phyloP scores from a whole-genome alignment of 2,113 vertebrate genomes.

The Burhinus bistriatus region DNA sequence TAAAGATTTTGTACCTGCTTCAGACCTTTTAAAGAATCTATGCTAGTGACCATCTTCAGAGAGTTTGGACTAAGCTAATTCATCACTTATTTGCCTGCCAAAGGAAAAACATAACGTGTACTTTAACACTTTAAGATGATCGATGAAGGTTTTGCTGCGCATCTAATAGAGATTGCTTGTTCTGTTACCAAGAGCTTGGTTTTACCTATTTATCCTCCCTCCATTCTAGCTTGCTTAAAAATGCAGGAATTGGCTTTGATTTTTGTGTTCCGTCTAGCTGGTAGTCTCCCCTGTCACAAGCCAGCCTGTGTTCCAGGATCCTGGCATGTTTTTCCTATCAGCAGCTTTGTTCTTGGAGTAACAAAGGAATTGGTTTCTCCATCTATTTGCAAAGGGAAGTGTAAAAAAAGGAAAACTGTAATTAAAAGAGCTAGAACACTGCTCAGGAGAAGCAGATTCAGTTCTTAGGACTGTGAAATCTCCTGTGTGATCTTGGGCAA shows the following conservation, averaged over 20 bases:
- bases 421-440: not conserved
- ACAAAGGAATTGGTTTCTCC: not conserved
- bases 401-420: not conserved
- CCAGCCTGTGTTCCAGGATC: not conserved
- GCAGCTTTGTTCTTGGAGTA: not conserved
- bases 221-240: not conserved
- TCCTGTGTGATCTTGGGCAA: not conserved
- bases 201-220: not conserved
- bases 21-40: conserved; percentile 39
- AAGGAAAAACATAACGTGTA: conserved; percentile 27
- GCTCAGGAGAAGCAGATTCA: not conserved
- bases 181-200: conserved; percentile 25
- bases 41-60: not conserved
- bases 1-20: not conserved
- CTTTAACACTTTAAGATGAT: conserved; percentile 43
- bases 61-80: conserved; percentile 53
- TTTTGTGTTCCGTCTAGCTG: not conserved
- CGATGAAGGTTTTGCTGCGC: conserved; percentile 27
- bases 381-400: not conserved
- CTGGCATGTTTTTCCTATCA: not conserved
- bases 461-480: not conserved
- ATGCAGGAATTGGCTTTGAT: not conserved
- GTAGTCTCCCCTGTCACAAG: not conserved
- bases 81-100: conserved; percentile 47
- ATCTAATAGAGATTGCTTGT: not conserved